Evolutionary conservation across 2,888 invertebrate genomes (phyloP), one percentile per base, ranked within the genome.

Genomic region (Gymnocheta viridis): DNA sequence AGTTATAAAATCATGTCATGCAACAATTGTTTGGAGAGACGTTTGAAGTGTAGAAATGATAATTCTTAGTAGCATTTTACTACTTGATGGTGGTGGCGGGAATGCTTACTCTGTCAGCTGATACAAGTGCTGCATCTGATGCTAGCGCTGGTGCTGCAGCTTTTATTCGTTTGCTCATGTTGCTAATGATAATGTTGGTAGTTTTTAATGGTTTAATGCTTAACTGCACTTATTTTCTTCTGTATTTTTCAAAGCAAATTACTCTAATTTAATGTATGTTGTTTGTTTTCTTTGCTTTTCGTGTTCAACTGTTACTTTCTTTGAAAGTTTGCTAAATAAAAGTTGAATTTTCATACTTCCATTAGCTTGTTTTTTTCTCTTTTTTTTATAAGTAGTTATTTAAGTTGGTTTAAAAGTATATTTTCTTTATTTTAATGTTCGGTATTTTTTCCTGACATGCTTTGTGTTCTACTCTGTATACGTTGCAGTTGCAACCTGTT

Each of bases 401-500:
- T 22, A 19, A 35, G 24, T 49, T n/a, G 29, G 9, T 41, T 51
- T 12, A 38, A 56, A 51, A 72, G 41, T 54, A 29, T 41, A 10
- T 35, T 56, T 62, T 56, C 41, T 22, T 66, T 32, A 29, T 44
- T 44, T 69, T 72, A n/a, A 24, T 54, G 47, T 67, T 72, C 1
- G 17, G 41, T 47, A 44, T 56, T 66, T 32, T 51, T 62, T 64
- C 10, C 10, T 10, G 10, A 9, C n/a, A 47, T 35, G 47, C 32
- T 24, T 32, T 6, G 4, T 58, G 2, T 66, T 49, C 35, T 60
- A 9, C 27, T 54, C 35, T 24, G 54, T 47, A 51, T 60, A 73
- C 78, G 81, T 66, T 84, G 67, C 73, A 78, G 67, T 73, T 73
- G 82, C 85, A 86, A 86, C 86, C 86, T 85, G 83, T 82, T 85